A percentile compares a stretch with the other conserved stretches of the same genome.
Evolutionary conservation across 2,888 invertebrate species (phyloP).

Genomic region (Agrypnus murinus): DNA sequence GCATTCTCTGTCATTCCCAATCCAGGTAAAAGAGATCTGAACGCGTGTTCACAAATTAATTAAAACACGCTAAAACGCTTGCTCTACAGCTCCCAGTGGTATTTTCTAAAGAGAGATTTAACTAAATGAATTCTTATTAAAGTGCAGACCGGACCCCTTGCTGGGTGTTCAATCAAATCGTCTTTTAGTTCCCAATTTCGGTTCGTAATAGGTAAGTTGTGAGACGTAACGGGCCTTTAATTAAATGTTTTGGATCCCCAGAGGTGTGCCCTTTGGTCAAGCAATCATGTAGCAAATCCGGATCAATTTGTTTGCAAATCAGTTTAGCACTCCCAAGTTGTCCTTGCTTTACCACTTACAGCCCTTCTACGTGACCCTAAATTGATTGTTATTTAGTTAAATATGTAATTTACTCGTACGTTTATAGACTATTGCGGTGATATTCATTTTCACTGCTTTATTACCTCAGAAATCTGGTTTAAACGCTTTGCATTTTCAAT

Average conservation of each 20-base stretch:
- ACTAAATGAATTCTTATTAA: slow-evolving; percentile 45
- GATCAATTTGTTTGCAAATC: slow-evolving; percentile 63
- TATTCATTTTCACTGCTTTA: slow-evolving; percentile 9
- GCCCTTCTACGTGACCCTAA: slow-evolving; percentile 46
- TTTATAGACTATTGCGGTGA: slow-evolving; percentile 27
- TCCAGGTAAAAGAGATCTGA: slow-evolving; percentile 18
- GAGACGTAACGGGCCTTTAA: slow-evolving; percentile 65
- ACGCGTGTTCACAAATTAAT: slow-evolving; percentile 27
- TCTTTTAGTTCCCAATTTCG: slow-evolving; percentile 58
- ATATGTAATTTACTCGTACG: slow-evolving; percentile 47
- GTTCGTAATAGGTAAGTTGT: slow-evolving; percentile 62
- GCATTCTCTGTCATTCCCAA: slow-evolving; percentile 12
- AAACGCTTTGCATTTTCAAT: too few relatives aligned
- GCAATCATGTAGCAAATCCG: slow-evolving; percentile 65
- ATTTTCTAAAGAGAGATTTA: slow-evolving; percentile 35
- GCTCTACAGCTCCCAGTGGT: neutral
- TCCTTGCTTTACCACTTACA: slow-evolving; percentile 49
- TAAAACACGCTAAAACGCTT: slow-evolving; percentile 14
- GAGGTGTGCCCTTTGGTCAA: slow-evolving; percentile 67
- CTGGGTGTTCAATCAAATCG: slow-evolving; percentile 50
- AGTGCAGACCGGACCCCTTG: slow-evolving; percentile 21
- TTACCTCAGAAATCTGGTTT: too few relatives aligned
- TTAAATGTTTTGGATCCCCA: slow-evolving; percentile 67
- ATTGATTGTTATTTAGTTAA: slow-evolving; percentile 52
- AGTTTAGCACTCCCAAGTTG: slow-evolving; percentile 56